Evolutionary conservation across 2,113 vertebrate species (phyloP), one percentile per base, ranked within the genome.

Genomic region (Lampris incognitus): DNA sequence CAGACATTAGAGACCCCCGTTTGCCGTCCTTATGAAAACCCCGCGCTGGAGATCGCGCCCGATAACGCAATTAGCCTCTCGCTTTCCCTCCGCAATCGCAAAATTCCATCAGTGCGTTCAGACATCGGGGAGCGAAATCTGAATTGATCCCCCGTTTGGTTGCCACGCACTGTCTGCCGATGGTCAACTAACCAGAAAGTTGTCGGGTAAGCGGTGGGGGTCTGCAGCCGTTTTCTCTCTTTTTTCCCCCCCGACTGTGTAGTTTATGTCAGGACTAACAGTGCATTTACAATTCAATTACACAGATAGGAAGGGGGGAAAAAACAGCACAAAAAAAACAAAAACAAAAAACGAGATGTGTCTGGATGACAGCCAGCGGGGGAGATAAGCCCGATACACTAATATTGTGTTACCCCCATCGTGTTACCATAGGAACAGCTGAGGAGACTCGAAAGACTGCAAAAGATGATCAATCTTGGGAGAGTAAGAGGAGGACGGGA

Each of bases 241-340:
- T 24, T 24, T 24, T 24, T 24, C 24, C 24, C 24, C 24, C 24
- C 24, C 81, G 89, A 85, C 68, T 82, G 90, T 85, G 87, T 88
- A 88, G 88, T 90, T 92, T 92, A 91, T 86, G 75, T 83, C 84
- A 85, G 86, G 83, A 83, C 90, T 85, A 87, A 87, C 88, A 87
- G 90, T 90, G 88, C 90, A 88, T 92, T 94, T 93, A 92, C 92
- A 94, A 94, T 94, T 93, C 91, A 94, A 94, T 93, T 94, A 93
- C 90, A 92, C 68, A 90, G 89, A 91, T 87, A 91, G 85, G 76
- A 87, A 85, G 66, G 72, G 67, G 78, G 60, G 69, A 39, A 62
- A 62, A 69, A 52, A 65, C 65, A 59, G 59, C 41, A 76, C 49
- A 24, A 24, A 24, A 24, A 24, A 24, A 24, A 24, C 24, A 24